Evolutionary conservation across 2,888 invertebrate genomes (phyloP), one percentile per base, ranked within the genome.

Genomic region (Ornithoptera priamus): DNA sequence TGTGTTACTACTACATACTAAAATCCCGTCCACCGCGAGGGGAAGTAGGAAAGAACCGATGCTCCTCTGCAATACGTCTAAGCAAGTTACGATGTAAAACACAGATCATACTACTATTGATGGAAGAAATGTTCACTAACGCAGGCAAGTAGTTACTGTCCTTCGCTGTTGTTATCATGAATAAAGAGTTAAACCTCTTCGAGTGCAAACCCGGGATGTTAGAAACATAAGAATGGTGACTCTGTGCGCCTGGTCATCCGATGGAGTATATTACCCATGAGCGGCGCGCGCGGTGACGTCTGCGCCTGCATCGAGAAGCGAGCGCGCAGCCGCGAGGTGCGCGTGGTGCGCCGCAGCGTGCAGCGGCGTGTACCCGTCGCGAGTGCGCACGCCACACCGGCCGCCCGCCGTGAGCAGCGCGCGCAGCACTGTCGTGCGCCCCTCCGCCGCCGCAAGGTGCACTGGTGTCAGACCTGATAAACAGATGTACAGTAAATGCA

Each of bases 321-420:
- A 96, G 71, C 96, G 94, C 18, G 99, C 97, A 94, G 98, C 97
- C 73, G 97, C 97, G 68, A 97, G 94, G 89, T 98, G 99, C 0
- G 99, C 99, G 88, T 99, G 98, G 85, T 99, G 99, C 67, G 98
- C 97, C 7, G 99, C 99, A 15, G 99, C 97, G 88, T 99, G 99
- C 61, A 99, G 94, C 0, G 99, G 98, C 2, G 99, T 97, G 93
- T 99, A 90, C 0, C 99, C 99, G 75, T 98, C 95, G 75, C 96
- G 95, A 0, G 97, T 96, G 70, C 94, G 93, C 0, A 95, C 94
- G 72, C 95, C 95, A 72, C 96, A 94, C 53, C 94, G 94, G 0
- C 97, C 97, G 18, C 96, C 96, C 74, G 96, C 95, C 66, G 95
- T 95, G 59, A 97, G 93, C 58, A 99, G 93, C 59, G 97, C 93